These are phyloP conservation scores for Eupithecia vulgata DNA, from an alignment of 2,888 invertebrate genomes.

Conservation along the genomic window DNA sequence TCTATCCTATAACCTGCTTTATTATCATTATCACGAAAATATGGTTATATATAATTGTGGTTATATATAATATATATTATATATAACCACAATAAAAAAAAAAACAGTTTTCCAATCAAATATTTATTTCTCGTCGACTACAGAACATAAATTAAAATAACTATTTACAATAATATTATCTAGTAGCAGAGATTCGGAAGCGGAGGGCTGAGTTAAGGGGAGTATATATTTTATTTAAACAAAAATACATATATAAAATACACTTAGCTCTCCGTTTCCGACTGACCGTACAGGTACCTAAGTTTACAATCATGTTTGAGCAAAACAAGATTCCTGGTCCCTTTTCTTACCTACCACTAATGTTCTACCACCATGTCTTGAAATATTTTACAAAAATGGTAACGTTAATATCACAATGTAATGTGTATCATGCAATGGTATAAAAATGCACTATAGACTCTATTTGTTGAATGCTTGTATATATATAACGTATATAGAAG, in stretches of 20 bases:
- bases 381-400: constrained; percentile 36
- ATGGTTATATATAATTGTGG: too few relatives aligned
- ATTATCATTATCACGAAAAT: neutral
- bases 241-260: neutral
- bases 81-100: neutral
- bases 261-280: neutral
- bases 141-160: constrained; percentile 57
- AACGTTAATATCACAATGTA: constrained; percentile 43
- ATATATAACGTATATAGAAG: neutral
- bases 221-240: neutral
- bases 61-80: too few relatives aligned
- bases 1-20: neutral
- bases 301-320: constrained; percentile 54
- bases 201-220: neutral
- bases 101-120: constrained; percentile 20
- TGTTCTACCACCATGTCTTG: constrained; percentile 65
- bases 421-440: constrained; percentile 8
- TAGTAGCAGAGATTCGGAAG: constrained; percentile 16
- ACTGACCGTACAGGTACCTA: neutral
- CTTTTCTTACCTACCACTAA: constrained; percentile 48
- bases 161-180: constrained; percentile 61
- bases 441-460: constrained; percentile 13
- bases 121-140: constrained; percentile 53
- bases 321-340: constrained; percentile 53
- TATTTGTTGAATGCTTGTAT: neutral